Percentiles rank a stretch among this genome's conserved stretches.
Evolutionary conservation across 1,140 invertebrate species (phyloP).

Genomic region (Tetragnatha versicolor): DNA sequence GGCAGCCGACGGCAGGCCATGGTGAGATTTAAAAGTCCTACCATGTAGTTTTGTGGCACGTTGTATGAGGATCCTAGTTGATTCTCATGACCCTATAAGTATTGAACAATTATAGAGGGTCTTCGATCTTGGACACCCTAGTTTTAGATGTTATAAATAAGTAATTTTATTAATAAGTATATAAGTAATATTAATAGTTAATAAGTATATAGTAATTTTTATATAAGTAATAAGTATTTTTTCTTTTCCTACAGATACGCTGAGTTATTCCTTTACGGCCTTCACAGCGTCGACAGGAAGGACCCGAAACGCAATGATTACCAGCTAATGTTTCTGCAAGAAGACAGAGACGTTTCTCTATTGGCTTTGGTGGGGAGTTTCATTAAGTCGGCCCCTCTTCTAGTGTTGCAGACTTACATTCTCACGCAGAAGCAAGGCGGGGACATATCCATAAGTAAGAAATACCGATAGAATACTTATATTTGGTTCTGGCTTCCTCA

Average conservation of each 20-base stretch:
- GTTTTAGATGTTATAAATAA: no score
- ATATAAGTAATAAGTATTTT: background rate
- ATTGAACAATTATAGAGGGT: background rate
- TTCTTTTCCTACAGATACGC: constrained; percentile 4
- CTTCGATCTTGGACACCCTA: background rate
- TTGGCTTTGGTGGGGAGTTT: constrained; percentile 57
- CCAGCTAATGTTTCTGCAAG: constrained; percentile 56
- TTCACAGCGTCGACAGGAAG: constrained; percentile 8
- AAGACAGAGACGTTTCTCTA: constrained; percentile 58
- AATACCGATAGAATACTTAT: no score
- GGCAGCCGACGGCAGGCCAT: no score
- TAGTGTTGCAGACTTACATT: constrained; percentile 57
- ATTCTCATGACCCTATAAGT: no score
- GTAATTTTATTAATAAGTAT: no score
- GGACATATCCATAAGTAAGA: constrained; percentile 19
- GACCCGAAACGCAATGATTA: constrained; percentile 39
- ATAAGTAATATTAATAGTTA: no score
- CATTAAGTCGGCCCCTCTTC: constrained; percentile 57
- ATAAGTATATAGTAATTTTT: no score
- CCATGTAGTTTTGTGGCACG: no score
- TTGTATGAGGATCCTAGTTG: no score
- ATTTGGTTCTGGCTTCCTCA: no score
- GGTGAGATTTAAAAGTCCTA: no score
- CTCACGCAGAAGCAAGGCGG: constrained; percentile 29
- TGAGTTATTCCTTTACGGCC: constrained; percentile 37